phyloP scores from a whole-genome alignment of 1,140 invertebrate species.

The silkworm (Bombyx mori) region DNA sequence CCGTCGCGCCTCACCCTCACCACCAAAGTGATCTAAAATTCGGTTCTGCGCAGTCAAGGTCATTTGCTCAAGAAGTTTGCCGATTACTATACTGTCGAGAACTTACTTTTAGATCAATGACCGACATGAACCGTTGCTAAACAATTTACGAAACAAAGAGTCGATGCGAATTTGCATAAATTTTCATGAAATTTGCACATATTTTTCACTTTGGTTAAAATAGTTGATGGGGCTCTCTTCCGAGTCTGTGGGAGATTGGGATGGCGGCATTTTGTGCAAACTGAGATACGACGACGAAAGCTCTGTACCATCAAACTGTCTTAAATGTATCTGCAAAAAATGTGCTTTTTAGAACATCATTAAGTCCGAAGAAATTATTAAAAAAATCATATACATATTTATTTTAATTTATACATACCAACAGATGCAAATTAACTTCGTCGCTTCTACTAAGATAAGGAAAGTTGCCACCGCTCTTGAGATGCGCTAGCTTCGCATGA shows the following conservation, averaged over 20 bases:
- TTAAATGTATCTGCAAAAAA: conserved; percentile 47
- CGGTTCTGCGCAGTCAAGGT: no score
- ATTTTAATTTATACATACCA: conserved; percentile 72
- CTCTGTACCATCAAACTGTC: conserved; percentile 52
- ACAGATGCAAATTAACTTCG: conserved; percentile 92
- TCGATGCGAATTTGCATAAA: no score
- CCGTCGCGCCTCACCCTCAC: no score
- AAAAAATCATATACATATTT: no score
- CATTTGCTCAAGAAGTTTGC: no score
- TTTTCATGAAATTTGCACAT: conserved; percentile 44
- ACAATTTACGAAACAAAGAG: no score
- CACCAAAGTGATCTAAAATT: no score
- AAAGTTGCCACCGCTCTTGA: conserved; percentile 93
- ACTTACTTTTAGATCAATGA: no score
- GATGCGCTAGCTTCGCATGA: conserved; percentile 87
- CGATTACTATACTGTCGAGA: no score
- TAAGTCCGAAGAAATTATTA: no score
- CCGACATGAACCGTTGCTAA: no score
- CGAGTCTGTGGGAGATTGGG: conserved; percentile 17
- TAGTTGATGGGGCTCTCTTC: conserved; percentile 54
- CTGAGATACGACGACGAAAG: conserved; percentile 51
- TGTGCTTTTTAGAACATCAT: neutral
- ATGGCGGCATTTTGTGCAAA: conserved; percentile 42
- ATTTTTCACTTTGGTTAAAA: conserved; percentile 52
- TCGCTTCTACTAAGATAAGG: conserved; percentile 90